phyloP scores from a whole-genome alignment of 2,888 invertebrate genomes.

The Drosophila fulvimacula region DNA sequence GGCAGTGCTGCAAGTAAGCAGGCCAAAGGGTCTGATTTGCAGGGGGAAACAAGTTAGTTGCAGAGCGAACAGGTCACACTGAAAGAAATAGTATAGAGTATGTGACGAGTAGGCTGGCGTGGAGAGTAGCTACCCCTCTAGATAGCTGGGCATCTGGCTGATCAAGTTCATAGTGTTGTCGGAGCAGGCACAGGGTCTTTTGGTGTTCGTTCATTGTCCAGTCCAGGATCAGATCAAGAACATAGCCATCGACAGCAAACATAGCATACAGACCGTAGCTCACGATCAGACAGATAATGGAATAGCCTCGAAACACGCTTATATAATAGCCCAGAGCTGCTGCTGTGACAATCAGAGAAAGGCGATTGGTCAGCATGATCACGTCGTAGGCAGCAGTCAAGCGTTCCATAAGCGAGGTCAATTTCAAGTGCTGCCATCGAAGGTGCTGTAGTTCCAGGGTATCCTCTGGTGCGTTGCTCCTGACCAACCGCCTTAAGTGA shows the following conservation, averaged over 20 bases:
- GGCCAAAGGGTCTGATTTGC: slow-evolving; percentile 28
- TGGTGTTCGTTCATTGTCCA: slow-evolving; percentile 9
- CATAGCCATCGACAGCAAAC: slow-evolving; percentile 12
- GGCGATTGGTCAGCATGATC: slow-evolving; percentile 19
- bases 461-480: neutral
- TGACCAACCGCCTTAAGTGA: slow-evolving; percentile 9
- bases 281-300: neutral
- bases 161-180: neutral
- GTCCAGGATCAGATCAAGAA: slow-evolving; percentile 30
- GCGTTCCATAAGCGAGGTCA: slow-evolving; percentile 19
- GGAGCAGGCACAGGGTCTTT: slow-evolving; percentile 16
- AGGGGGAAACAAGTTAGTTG: slow-evolving; percentile 39
- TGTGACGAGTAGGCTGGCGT: neutral
- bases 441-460: slow-evolving; percentile 39
- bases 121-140: slow-evolving; percentile 24
- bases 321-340: slow-evolving; percentile 37
- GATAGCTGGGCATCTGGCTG: neutral
- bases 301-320: neutral
- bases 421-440: slow-evolving; percentile 38
- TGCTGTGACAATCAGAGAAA: slow-evolving; percentile 20
- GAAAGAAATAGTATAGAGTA: slow-evolving; percentile 28
- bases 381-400: slow-evolving; percentile 20
- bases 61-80: slow-evolving; percentile 40
- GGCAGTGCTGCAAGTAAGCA: slow-evolving; percentile 19
- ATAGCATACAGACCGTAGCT: slow-evolving; percentile 2